Evolutionary conservation across 2,888 invertebrate genomes (phyloP).

Genomic region (Trichopoda pennipes): DNA sequence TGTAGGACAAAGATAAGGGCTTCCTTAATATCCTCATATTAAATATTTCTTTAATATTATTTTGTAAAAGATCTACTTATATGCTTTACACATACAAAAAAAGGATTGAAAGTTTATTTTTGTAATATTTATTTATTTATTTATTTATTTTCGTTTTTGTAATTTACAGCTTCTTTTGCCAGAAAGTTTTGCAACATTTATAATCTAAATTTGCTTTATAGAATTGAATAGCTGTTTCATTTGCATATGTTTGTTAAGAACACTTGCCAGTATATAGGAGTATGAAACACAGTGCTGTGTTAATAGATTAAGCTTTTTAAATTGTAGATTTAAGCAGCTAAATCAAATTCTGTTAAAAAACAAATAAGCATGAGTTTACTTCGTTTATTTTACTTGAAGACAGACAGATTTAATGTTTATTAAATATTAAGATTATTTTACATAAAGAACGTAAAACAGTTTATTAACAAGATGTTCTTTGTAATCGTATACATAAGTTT

Average conservation of each 20-base stretch:
- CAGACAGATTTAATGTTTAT: background rate
- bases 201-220: background rate
- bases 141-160: background rate
- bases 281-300: slow-evolving; percentile 10
- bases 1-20: too few species aligned
- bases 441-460: slow-evolving; percentile 37
- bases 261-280: background rate
- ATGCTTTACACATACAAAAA: too few species aligned
- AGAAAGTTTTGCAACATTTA: background rate
- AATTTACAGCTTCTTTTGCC: background rate
- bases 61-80: too few species aligned
- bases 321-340: slow-evolving; percentile 61
- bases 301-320: slow-evolving; percentile 57
- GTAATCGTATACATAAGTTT: slow-evolving; percentile 35
- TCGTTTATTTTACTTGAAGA: slow-evolving; percentile 8
- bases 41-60: too few species aligned
- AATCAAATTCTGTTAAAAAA: slow-evolving; percentile 61
- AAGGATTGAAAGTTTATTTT: too few species aligned
- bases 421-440: slow-evolving; percentile 35
- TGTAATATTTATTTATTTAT: background rate
- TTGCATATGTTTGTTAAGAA: background rate
- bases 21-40: too few species aligned
- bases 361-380: slow-evolving; percentile 50
- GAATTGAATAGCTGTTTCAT: background rate
- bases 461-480: slow-evolving; percentile 48